These are phyloP conservation scores for Sabatieria punctata DNA, from an alignment of 2,888 invertebrate genomes.

Conservation along the genomic window DNA sequence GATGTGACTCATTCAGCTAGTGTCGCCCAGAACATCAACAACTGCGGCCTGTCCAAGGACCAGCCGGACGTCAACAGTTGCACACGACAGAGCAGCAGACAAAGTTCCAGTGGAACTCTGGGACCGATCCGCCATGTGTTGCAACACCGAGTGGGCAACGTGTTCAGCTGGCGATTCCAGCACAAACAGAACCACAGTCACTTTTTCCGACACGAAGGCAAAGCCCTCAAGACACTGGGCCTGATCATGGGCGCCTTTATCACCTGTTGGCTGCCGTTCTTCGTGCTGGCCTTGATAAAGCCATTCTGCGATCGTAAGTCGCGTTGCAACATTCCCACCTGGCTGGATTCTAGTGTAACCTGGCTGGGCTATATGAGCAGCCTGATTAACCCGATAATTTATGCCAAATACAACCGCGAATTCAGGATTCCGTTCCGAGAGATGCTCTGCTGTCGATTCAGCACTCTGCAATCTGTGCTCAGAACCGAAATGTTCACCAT, in stretches of 20 bases:
- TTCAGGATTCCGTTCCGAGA: slow-evolving; percentile 30
- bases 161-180: too few relatives aligned
- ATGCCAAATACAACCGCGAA: slow-evolving; percentile 25
- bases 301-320: slow-evolving; percentile 10
- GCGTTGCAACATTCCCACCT: not conserved
- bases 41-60: too few relatives aligned
- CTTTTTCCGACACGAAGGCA: too few relatives aligned
- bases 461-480: slow-evolving; percentile 26
- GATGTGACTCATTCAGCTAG: slow-evolving; percentile 57
- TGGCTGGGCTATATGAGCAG: slow-evolving; percentile 11
- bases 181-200: too few relatives aligned
- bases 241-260: slow-evolving; percentile 10
- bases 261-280: slow-evolving; percentile 11
- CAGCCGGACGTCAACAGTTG: too few relatives aligned
- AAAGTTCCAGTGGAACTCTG: too few relatives aligned
- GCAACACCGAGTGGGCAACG: too few relatives aligned
- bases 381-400: slow-evolving; percentile 9
- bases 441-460: slow-evolving; percentile 29
- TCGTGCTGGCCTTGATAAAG: slow-evolving; percentile 7
- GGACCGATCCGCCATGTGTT: too few relatives aligned
- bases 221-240: slow-evolving; percentile 8
- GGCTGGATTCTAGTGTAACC: slow-evolving; percentile 3
- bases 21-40: slow-evolving; percentile 41
- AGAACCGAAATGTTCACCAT: too few relatives aligned
- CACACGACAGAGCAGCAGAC: too few relatives aligned